A percentile compares a stretch with the other conserved stretches of the same genome.
phyloP scores from a whole-genome alignment of 2,113 vertebrate genomes.

The Sminthopsis crassicaudata region DNA sequence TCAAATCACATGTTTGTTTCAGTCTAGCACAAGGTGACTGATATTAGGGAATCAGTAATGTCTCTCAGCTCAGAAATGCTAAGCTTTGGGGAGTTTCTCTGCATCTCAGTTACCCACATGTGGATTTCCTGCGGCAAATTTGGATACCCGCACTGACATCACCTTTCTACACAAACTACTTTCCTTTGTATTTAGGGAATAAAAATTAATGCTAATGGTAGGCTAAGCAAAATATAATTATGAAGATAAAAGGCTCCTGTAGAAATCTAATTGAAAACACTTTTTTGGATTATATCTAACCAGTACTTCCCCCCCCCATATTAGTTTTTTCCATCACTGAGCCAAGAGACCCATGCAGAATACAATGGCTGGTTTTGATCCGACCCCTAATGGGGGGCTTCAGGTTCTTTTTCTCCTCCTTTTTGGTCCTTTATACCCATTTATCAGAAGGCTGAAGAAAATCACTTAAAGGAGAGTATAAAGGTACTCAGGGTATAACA shows the following conservation, averaged over 20 bases:
- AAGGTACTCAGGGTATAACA: neutral
- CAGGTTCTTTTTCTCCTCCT: neutral
- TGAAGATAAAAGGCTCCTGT: constrained; percentile 15
- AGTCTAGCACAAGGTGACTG: neutral
- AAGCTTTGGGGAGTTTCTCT: neutral
- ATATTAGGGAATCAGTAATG: neutral
- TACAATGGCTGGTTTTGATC: neutral
- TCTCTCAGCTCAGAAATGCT: neutral
- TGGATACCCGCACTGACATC: neutral
- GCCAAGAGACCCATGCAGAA: neutral
- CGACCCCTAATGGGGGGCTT: neutral
- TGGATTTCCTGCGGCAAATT: constrained; percentile 27
- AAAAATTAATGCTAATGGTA: neutral
- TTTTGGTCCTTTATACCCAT: neutral
- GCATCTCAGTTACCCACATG: neutral
- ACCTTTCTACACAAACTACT: constrained; percentile 29
- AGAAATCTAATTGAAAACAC: constrained; percentile 14
- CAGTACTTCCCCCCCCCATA: neutral
- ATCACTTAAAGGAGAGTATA: neutral
- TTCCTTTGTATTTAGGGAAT: constrained; percentile 14
- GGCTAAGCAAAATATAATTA: constrained; percentile 9
- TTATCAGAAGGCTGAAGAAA: neutral
- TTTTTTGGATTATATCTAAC: neutral
- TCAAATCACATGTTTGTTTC: neutral
- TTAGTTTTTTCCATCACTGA: neutral